A percentile compares a stretch with the other conserved stretches of the same genome.
These are phyloP conservation scores for Teleopsis dalmanni DNA, from an alignment of 1,140 invertebrate genomes.

Conservation along the genomic window DNA sequence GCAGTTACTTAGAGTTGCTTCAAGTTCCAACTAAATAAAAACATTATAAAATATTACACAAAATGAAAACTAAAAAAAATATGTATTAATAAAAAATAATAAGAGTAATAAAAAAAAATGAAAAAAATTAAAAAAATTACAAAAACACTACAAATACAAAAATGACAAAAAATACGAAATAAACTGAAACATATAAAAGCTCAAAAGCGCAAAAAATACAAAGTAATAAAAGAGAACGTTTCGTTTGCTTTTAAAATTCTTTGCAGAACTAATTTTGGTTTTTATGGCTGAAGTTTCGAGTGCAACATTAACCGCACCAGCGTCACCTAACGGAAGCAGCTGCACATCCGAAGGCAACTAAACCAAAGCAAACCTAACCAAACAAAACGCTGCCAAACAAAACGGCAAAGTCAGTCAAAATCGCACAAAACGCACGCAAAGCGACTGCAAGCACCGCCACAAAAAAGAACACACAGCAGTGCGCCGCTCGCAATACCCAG, in stretches of 20 bases:
- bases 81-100: too few relatives aligned
- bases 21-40: too few relatives aligned
- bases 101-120: neutral
- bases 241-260: slow-evolving; percentile 8
- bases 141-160: neutral
- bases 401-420: neutral
- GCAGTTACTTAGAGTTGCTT: too few relatives aligned
- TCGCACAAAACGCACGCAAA: neutral
- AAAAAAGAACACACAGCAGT: neutral
- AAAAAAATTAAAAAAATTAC: neutral
- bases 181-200: neutral
- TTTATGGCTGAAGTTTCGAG: slow-evolving; percentile 8
- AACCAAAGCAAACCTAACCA: neutral
- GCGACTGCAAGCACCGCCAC: neutral
- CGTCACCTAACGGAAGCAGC: neutral
- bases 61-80: too few relatives aligned
- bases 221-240: slow-evolving; percentile 3
- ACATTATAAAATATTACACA: too few relatives aligned
- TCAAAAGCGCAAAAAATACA: neutral
- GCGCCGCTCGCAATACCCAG: too few relatives aligned
- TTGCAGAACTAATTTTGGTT: slow-evolving; percentile 10
- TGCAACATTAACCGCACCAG: slow-evolving; percentile 4
- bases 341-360: neutral
- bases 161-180: too few relatives aligned
- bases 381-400: neutral